Base-by-base conservation (phyloP, 2,888 invertebrate species). In the Drosophila antonietae region DNA sequence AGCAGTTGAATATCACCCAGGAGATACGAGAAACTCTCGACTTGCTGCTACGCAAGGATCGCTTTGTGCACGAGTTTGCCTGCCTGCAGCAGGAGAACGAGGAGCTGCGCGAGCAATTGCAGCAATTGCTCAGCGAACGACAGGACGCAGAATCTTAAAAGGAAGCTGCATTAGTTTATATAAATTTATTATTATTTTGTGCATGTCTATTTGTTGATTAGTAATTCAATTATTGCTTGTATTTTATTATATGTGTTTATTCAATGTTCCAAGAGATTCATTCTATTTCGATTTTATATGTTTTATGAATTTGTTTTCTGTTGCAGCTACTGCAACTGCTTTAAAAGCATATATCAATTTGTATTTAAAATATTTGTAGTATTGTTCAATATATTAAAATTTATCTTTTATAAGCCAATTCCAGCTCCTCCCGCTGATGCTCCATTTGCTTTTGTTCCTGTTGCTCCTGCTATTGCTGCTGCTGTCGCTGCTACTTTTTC, bases 81-180 rank as follows among this genome's bases (percentile, higher is more conserved):
- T 81, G 83, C 5, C 67, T 93, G 43, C 88, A 91, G 63, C 69
- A 84, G 33, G 93, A 93, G 62, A 93, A 93, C 65, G 87, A 86
- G 61, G 51, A 78, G 60, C 63, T 93, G 2, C 90, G 84, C 41
- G 78, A 73, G 0, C 83, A 90, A 52, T 39, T 92, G 5, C 55
- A 81, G 28, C 67, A 89, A 5, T 33, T 87, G 12, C 75, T 72
- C 2, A 68, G 56, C 10, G 56, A 70, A 35, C 67, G 35, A 15
- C 57, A 73, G 12, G 39, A 28, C 39, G 53, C 53, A 1, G 28
- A 62, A 1, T 28, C 56, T n/a, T 15, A 5, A 6, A 39, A 47
- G 15, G 6, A 39, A 5, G 18, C 43, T 28, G 47, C 35, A 49
- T 56, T 2, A 14, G 7, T 2, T 51, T 33, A 18, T 2, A 20